A percentile compares a stretch with the other conserved stretches of the same genome.
These are phyloP conservation scores for Grapholita molesta DNA, from an alignment of 1,140 invertebrate species.

Conservation along the genomic window DNA sequence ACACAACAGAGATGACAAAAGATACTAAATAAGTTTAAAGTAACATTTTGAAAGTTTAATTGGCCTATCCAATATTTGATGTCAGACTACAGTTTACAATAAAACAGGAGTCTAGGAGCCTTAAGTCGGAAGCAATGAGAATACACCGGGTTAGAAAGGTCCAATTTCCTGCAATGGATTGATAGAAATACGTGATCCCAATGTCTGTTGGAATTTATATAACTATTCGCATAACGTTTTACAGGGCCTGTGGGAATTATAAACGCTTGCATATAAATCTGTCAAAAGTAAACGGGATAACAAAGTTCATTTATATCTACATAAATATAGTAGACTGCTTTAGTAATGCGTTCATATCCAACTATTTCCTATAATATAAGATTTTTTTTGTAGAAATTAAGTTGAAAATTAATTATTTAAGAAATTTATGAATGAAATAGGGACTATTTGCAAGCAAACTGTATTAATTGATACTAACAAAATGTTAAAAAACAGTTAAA, in stretches of 20 bases:
- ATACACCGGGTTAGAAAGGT: conserved; percentile 22
- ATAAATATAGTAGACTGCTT: background rate
- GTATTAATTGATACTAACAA: too few species aligned
- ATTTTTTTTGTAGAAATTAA: too few species aligned
- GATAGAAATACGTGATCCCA: conserved; percentile 25
- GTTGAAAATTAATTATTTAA: too few species aligned
- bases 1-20: too few species aligned
- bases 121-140: background rate
- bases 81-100: too few species aligned
- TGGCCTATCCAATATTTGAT: too few species aligned
- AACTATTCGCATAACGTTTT: conserved; percentile 1
- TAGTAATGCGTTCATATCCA: background rate
- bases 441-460: too few species aligned
- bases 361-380: too few species aligned
- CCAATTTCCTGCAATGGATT: conserved; percentile 33
- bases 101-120: background rate
- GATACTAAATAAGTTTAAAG: too few species aligned
- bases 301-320: background rate
- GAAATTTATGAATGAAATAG: too few species aligned
- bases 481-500: too few species aligned
- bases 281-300: background rate
- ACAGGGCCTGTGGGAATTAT: background rate
- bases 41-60: too few species aligned
- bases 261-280: conserved; percentile 7
- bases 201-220: conserved; percentile 5